Base-by-base conservation (phyloP, 2,797 vertebrate genomes). In the Poecilia wingei region DNA sequence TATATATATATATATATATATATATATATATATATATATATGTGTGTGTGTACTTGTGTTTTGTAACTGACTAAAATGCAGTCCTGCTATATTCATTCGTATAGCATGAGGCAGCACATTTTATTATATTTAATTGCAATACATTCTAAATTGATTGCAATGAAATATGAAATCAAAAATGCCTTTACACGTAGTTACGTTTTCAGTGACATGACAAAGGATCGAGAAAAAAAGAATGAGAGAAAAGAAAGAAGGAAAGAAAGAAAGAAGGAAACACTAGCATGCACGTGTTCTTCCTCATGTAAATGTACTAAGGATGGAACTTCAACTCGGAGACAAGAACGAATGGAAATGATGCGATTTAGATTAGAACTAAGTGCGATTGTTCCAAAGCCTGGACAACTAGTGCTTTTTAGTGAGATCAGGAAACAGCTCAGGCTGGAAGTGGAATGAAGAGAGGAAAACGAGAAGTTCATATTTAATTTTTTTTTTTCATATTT, bases 381-480 rank as follows among this genome's bases (percentile, higher is more conserved):
- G 84, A 85, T 74, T 47, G 41, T 10, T 16, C 55, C 9, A n/a
- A 76, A 51, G 7, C 12, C 45, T 0, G 12, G 4, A 22, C 2
- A 25, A 46, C 3, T 43, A 33, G 74, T 72, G 79, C 39, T 74
- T 64, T 43, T 79, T 33, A 33, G 14, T 14, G 57, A 61, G 51
- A 86, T 53, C 25, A 77, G 55, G 55, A 82, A 45, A 78, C 73
- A 47, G 25, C 68, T 84, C 71, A 81, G 74, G 82, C 57, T 81
- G n/a, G 45, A 31, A 6, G 18, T 79, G 68, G 82, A 49, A 49
- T 43, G 49, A 36, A 46, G 33, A 55, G 1, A 18, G 43, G 18
- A 72, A 73, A 75, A 33, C 31, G 31, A 33, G 28, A 61, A 33
- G 31, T 33, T 61, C 2, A 6, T 3, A 18, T 33, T 61, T 18